These are phyloP conservation scores for Euzetes globulus DNA, from an alignment of 2,888 invertebrate genomes.

Conservation along the genomic window DNA sequence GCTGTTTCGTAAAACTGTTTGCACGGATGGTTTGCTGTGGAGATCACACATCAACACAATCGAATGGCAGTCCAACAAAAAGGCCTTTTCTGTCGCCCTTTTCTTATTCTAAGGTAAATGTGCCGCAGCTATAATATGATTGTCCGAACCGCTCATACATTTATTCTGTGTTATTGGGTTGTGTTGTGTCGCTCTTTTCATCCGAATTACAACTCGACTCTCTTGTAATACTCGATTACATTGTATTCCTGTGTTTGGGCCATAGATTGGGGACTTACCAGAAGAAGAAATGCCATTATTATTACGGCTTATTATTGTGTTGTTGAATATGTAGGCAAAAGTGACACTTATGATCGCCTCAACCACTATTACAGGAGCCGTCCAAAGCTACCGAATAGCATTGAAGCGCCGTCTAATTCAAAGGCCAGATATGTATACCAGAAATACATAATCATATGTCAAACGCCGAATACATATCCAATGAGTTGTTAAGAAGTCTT, in stretches of 20 bases:
- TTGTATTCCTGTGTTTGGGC: not conserved
- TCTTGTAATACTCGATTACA: conserved; percentile 14
- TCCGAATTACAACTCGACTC: conserved; percentile 27
- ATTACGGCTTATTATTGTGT: not conserved
- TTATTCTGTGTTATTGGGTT: not conserved
- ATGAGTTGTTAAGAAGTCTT: not conserved
- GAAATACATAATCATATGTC: conserved; percentile 9
- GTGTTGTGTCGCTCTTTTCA: conserved; percentile 25
- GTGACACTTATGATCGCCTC: conserved; percentile 18
- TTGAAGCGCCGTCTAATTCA: not conserved
- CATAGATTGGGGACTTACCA: not conserved
- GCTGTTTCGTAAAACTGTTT: not conserved
- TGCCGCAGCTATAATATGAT: conserved; percentile 10
- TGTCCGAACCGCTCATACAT: conserved; percentile 17
- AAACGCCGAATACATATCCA: not conserved
- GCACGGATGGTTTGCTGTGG: conserved; percentile 9
- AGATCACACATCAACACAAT: not conserved
- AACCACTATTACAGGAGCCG: not conserved
- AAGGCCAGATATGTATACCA: not conserved
- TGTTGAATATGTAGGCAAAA: not conserved
- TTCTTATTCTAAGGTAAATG: not conserved
- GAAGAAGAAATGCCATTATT: conserved; percentile 15
- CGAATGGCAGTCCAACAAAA: conserved; percentile 7
- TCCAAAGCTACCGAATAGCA: not conserved
- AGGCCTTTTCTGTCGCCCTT: not conserved